phyloP scores from a whole-genome alignment of 1,140 invertebrate genomes.

The Brachionus koreanus region DNA sequence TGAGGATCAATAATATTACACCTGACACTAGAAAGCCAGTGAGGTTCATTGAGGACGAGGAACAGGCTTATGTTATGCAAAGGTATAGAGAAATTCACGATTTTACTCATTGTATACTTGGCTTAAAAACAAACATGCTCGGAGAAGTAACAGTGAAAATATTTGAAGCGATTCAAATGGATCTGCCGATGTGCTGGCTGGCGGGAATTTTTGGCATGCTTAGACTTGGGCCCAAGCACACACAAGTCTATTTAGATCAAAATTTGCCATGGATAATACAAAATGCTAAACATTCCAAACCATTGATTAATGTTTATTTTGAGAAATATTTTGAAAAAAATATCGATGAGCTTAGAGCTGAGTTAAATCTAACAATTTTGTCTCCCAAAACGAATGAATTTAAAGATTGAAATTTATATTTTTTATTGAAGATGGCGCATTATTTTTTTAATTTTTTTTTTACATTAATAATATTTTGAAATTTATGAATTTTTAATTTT shows the following conservation, averaged over 20 bases:
- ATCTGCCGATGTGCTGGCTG: slow-evolving; percentile 59
- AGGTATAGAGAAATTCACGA: slow-evolving; percentile 94
- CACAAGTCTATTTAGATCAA: slow-evolving; percentile 70
- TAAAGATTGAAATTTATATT: neutral
- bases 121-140: slow-evolving; percentile 92
- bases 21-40: slow-evolving; percentile 83
- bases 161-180: slow-evolving; percentile 77
- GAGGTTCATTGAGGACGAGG: slow-evolving; percentile 81
- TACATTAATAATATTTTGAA: neutral
- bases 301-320: slow-evolving; percentile 79
- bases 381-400: neutral
- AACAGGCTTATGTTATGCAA: slow-evolving; percentile 92
- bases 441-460: neutral
- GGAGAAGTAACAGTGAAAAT: slow-evolving; percentile 90
- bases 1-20: slow-evolving; percentile 75
- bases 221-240: slow-evolving; percentile 69
- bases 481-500: neutral
- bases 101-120: slow-evolving; percentile 80
- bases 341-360: slow-evolving; percentile 70
- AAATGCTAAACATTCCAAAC: slow-evolving; percentile 71
- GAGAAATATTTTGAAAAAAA: slow-evolving; percentile 89
- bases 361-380: slow-evolving; percentile 50
- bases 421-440: neutral
- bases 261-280: slow-evolving; percentile 83
- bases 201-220: slow-evolving; percentile 58